Base-by-base conservation (phyloP, 1,140 invertebrate species). In the Sitophilus oryzae region DNA sequence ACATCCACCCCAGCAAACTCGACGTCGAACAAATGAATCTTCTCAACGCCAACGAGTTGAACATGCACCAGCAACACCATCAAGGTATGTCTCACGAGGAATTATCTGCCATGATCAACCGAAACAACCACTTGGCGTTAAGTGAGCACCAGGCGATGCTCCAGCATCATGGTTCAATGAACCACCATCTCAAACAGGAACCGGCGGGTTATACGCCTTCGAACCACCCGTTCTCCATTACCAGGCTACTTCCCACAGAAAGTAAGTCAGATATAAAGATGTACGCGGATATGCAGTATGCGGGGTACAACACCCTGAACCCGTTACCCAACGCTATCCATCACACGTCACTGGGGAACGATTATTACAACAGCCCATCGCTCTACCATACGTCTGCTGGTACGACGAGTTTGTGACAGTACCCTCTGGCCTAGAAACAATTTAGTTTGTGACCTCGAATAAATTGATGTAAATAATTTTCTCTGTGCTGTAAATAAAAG, bases 211-310 rank as follows among this genome's bases (percentile, higher is more conserved):
- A 87, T 63, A 84, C 86, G 22, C 81, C 86, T 6, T 85, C 87
- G 50, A 85, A 80, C 69, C 89, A 95, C 72, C 93, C 93, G 0
- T 96, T 96, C 75, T 93, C 90, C 70, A 96, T 96, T 65, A 94
- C 90, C 59, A 85, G 92, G 68, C 80, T 96, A 66, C 74, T 92
- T 63, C 88, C 89, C 8, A 85, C 88, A 38, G 89, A 90, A 65
- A 85, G 84, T 48, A 90, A 92, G 70, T 80, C 88, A 37, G 85
- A 88, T 70, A 79, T 88, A 56, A 88, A 87, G 71, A 88, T 89
- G 82, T 89, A 89, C 74, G 83, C 86, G 54, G 81, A 88, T 71
- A 74, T 79, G 69, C 80, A 83, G 72, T 85, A 88, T 61, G 25
- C 25, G 5, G 80, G 82, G 21, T 82, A 85, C 62, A 81, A 79